Evolutionary conservation across 1,140 invertebrate genomes (phyloP), one percentile per base, ranked within the genome.

Genomic region (Sarcophaga bullata): DNA sequence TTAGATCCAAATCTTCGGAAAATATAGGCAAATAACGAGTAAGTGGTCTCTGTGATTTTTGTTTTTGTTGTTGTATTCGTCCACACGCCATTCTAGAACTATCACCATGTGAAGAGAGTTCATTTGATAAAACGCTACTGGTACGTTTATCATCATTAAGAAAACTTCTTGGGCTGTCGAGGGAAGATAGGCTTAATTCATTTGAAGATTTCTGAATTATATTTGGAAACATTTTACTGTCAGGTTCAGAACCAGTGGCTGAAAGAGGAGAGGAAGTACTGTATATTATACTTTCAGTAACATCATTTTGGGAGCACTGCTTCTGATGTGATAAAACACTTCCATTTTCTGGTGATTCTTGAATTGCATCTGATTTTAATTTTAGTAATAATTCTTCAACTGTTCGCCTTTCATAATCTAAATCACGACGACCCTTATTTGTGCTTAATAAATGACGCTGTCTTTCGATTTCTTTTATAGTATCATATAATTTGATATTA

Each of bases 21-120:
- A 96, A 94, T 80, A 98, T 96, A 37, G 97, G 97, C 80, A 98
- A 92, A 91, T 98, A 99, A 80, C 98, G 93, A 0, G 97, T 98
- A 82, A 99, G 91, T 0, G 98, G 97, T 81, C 98, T 92, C 92
- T 97, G 95, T 85, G 94, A 92, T 85, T 91, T 91, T 49, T 8
- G 46, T 7, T 87, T 86, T 48, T 89, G 83, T 81, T 85, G 84
- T 73, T 91, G 90, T 68, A 86, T 86, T 19, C 90, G 84, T 73
- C 91, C 90, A 19, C 48, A 50, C 8, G 48, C 11, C 37, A 50
- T 50, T 37, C 86, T 85, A 76, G 84, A 83, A 68, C 81, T 86
- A n/a, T 68, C 62, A 78, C 85, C 86, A 73, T 86, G 62, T 25
- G 62, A 19, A 9, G 62, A 68, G 17, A 25, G n/a, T 9, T 89